phyloP scores from a whole-genome alignment of 1,140 invertebrate species.

The Temnothorax curvispinosus region DNA sequence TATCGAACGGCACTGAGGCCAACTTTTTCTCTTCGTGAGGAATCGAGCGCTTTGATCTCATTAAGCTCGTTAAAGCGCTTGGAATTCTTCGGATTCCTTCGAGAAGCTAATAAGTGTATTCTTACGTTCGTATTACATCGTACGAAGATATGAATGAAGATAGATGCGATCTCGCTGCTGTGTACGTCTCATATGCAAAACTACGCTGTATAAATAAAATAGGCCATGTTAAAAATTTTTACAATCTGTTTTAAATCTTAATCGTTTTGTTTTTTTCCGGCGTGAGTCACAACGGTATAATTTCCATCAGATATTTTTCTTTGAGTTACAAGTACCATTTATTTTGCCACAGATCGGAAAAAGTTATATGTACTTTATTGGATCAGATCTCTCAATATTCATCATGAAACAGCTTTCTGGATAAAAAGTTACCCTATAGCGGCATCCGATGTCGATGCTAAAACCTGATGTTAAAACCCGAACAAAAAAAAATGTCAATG shows the following conservation, averaged over 20 bases:
- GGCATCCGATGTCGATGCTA: background rate
- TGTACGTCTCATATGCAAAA: background rate
- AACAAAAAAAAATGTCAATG: conserved; percentile 12
- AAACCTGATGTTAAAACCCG: background rate
- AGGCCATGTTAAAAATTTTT: conserved; percentile 5
- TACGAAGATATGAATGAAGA: background rate
- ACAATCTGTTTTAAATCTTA: conserved; percentile 8
- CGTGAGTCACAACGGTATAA: conserved; percentile 1
- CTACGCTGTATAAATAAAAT: background rate
- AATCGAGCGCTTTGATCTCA: conserved; percentile 28
- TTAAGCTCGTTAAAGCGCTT: conserved; percentile 22
- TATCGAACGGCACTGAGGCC: background rate
- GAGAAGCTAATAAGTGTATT: background rate
- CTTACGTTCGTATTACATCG: background rate
- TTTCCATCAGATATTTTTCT: conserved; percentile 28
- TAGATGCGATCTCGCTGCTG: too few relatives aligned
- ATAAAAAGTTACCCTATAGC: conserved; percentile 14
- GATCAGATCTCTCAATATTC: conserved; percentile 36
- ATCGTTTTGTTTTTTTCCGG: conserved; percentile 37
- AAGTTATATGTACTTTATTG: background rate
- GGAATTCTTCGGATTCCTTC: background rate
- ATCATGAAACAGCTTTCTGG: conserved; percentile 17
- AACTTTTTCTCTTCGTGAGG: conserved; percentile 29
- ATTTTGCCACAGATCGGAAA: background rate
- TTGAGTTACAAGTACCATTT: background rate